phyloP scores from a whole-genome alignment of 2,113 vertebrate species.

The Campylomormyrus numenius region DNA sequence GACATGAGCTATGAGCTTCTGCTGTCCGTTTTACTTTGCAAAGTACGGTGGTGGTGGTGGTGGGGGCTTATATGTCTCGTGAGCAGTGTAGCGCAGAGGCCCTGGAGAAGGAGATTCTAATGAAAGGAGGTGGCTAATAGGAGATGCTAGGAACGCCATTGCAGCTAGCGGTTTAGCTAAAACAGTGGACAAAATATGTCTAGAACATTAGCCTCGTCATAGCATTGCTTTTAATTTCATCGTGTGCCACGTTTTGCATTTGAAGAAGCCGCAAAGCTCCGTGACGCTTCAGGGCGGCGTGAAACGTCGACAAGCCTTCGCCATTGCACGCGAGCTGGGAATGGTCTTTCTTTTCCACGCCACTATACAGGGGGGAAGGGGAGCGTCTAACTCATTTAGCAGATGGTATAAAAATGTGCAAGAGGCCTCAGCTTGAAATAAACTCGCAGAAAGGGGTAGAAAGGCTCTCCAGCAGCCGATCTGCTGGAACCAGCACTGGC shows the following conservation, averaged over 20 bases:
- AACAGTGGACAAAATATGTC: background rate
- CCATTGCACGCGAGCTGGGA: background rate
- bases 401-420: conserved; percentile 3
- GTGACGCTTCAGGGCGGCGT: background rate
- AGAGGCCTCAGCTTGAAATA: conserved; percentile 4
- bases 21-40: background rate
- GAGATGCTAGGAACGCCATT: background rate
- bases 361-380: conserved; percentile 14
- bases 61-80: background rate
- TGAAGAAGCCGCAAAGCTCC: background rate
- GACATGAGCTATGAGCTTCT: background rate
- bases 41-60: background rate
- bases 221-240: conserved; percentile 27
- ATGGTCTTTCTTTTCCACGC: background rate
- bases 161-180: background rate
- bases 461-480: background rate
- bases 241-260: background rate
- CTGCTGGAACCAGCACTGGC: background rate
- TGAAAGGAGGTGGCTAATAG: background rate
- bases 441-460: conserved; percentile 1
- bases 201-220: conserved; percentile 31
- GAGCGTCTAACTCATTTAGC: background rate
- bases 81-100: background rate
- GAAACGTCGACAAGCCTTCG: background rate
- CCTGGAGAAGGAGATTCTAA: background rate